Evolutionary conservation across 2,113 vertebrate genomes (phyloP), one percentile per base, ranked within the genome.

Genomic region (Nematolebias whitei): DNA sequence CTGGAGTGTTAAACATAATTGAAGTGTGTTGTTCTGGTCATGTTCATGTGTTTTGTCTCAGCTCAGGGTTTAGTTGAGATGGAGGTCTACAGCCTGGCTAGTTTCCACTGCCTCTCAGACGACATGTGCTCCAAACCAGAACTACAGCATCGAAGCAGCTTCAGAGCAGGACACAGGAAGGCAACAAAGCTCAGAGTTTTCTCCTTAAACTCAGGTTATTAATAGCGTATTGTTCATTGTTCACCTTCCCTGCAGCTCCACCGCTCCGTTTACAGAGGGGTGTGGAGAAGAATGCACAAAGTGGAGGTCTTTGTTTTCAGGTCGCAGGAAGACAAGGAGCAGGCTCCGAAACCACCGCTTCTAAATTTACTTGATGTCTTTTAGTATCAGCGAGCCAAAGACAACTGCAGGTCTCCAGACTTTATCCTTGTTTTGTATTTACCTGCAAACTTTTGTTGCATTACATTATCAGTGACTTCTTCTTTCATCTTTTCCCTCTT

Each of bases 181-280:
- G 48, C 59, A 63, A 66, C 48, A 67, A 48, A 50, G 45, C 41
- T 40, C 38, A 63, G 63, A 69, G 67, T 66, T 56, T 63, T 69
- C 57, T 78, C 76, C 74, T 76, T 74, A 69, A 85, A 70, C 70
- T 77, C 29, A 3, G 32, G 78, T 83, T 92, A 92, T 90, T 84
- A 90, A 90, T 92, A 92, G 85, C 29, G 78, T 69, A 93, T 92
- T 93, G 92, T 92, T 85, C 86, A 88, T 93, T 87, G 91, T 92
- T 85, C 83, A 79, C 74, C 52, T 82, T 64, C 57, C 63, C 24
- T 26, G 56, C 5, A 38, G 56, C 51, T 49, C 40, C 66, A 55
- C 32, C 1, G 7, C 57, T 67, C 20, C 14, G 56, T 77, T 67
- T 76, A 75, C 68, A 65, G 32, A 63, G 59, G 59, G 68, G 76